Base-by-base conservation (phyloP, 2,888 invertebrate genomes). In the Acanthosoma haemorrhoidale region DNA sequence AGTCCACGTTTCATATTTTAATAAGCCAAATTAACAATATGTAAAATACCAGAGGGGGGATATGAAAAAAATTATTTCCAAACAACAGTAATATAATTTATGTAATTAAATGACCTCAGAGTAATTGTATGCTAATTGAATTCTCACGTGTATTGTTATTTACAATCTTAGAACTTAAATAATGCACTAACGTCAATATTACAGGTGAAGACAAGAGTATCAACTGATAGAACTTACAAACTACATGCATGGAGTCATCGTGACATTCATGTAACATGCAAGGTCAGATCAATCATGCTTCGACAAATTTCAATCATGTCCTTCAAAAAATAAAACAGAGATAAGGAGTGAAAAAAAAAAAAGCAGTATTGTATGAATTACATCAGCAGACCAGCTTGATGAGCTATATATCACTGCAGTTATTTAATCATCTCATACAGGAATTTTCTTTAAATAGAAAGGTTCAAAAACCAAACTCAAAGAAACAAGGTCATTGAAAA, bases 201-300 rank as follows among this genome's bases (percentile, higher is more conserved):
- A 51, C 51, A 51, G 13, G n/a, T 51, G n/a, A 51, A 25, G 51
- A 25, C 51, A 51, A 25, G 21, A 18, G 2, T 9, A 51, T 25
- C 4, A 4, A 51, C n/a, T n/a, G n/a, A n/a, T n/a, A 51, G 29
- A 51, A 51, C 51, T 51, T 51, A 51, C 51, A 51, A 25, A 51
- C 51, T 51, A 51, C 25, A 51, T 51, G 25, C 8, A 51, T 51
- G 29, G 6, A 51, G 29, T 51, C 51, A n/a, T 51, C 25, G n/a
- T 13, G n/a, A 8, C 25, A 51, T 25, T 51, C 51, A 25, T 51
- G 51, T 51, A 51, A 16, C 51, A 51, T 51, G 51, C 67, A 69
- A 69, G 69, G 69, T 69, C 69, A 69, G 61, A 61, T 25, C 69
- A 68, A 59, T 68, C 58, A 25, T 29, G 18, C 43, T 69, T 15